Base-by-base conservation (phyloP, 2,113 vertebrate species). In the Ochotona curzoniae region DNA sequence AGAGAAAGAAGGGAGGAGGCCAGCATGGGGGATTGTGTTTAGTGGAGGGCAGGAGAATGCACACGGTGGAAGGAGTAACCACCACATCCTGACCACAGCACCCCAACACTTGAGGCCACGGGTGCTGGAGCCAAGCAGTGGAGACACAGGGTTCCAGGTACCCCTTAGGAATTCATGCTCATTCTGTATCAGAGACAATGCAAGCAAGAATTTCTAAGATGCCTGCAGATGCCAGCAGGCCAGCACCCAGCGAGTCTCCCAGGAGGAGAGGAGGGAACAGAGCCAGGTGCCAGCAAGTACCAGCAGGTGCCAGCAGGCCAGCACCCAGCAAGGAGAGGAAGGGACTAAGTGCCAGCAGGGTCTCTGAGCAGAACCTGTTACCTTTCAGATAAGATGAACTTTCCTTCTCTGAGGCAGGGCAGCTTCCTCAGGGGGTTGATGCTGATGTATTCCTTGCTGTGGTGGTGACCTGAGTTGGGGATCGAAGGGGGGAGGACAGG, bases 361-460 rank as follows among this genome's bases (percentile, higher is more conserved):
- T 44, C 38, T 44, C 38, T 44, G 28, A 0, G 0, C 1, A 9
- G 38, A 38, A 20, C 1, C 8, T 12, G 74, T 9, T 91, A 94
- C 96, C 96, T 94, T 96, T 97, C 96, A 1, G 89, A 94, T 87
- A 97, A 96, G 71, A 96, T 5, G 35, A 96, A 97, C 2, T 93
- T 96, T 32, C 96, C 96, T 18, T 96, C 95, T 83, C 11, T 96
- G 93, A 96, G 95, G 82, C 95, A n/a, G 23, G 96, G 96, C 51
- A 96, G n/a, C 90, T 92, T 97, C 89, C 49, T 94, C 76, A 96
- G 82, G 25, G 96, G 95, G 79, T 96, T 97, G 73, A 96, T 94
- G 49, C 89, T 64, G 0, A 49, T 26, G 35, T 96, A 96, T 23
- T 93, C 96, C 85, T 70, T 95, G 95, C 96, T 96, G 83, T 97